These are phyloP conservation scores for Catharus ustulatus DNA, from an alignment of 2,797 vertebrate species.

Conservation along the genomic window DNA sequence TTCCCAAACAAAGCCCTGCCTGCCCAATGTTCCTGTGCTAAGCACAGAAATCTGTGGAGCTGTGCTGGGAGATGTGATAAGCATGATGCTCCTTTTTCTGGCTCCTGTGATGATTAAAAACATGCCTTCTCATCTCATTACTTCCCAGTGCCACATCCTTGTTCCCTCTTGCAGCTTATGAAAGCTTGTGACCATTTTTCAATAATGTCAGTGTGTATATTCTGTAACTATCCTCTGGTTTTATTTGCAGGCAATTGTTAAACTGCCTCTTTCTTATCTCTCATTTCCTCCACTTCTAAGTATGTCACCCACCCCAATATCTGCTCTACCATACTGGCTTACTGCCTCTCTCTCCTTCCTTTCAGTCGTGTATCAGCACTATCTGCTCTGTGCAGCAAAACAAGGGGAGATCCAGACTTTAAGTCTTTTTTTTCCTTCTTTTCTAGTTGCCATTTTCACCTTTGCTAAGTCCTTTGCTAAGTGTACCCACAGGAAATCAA, in stretches of 20 bases:
- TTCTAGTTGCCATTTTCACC: neutral
- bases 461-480: neutral
- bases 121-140: neutral
- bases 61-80: neutral
- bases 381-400: neutral
- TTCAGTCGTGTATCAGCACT: neutral
- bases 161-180: neutral
- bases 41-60: neutral
- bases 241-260: slow-evolving; percentile 20
- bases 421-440: neutral
- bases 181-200: neutral
- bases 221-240: neutral
- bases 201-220: neutral
- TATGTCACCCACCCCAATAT: neutral
- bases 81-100: neutral
- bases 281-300: neutral
- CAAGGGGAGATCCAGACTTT: neutral
- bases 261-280: neutral
- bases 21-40: neutral
- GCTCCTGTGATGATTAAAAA: neutral
- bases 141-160: neutral
- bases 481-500: neutral
- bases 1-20: neutral
- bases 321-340: neutral
- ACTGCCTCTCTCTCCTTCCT: neutral